Evolutionary conservation across 2,113 vertebrate genomes (phyloP), one percentile per base, ranked within the genome.

Genomic region (Eudyptes chrysolophus): DNA sequence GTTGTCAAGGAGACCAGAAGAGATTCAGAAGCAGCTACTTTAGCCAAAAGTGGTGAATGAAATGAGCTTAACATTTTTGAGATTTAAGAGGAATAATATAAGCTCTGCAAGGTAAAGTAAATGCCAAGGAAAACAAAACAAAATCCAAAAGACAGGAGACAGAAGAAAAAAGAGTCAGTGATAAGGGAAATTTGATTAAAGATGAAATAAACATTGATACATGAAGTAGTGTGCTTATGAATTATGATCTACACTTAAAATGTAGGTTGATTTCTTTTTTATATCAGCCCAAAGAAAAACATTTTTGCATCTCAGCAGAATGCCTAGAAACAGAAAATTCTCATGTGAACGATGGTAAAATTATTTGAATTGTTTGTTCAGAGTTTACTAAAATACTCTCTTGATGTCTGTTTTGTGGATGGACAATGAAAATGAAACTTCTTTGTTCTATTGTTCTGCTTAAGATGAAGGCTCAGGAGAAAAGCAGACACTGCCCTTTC

Each of bases 341-440:
- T 71, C 26, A 49, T 6, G 13, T 48, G n/a, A 91, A 55, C 0
- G 0, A 36, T 5, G 1, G 15, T 0, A 81, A 51, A 89, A 86
- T 36, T 46, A 78, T 21, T 38, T 57, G 9, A 70, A 44, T 16
- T 19, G 2, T 20, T 88, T 66, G 11, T 64, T 68, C 48, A 14
- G 16, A 40, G 22, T 64, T 70, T 75, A 82, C 7, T 64, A 42
- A 70, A 84, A 40, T 25, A 68, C 11, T 46, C 36, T 44, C 21
- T 42, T 34, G 7, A 6, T 15, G 6, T 49, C 32, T 79, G 4
- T 62, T 96, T 76, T 55, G 29, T 85, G 18, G n/a, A 49, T 7
- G 19, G 25, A 34, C 10, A 38, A 51, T 3, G 11, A 87, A 87
- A 51, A 91, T 30, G 8, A 77, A 74, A 36, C 6, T 21, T n/a